Evolutionary conservation across 2,113 vertebrate genomes (phyloP).

Genomic region (Gymnogyps californianus): DNA sequence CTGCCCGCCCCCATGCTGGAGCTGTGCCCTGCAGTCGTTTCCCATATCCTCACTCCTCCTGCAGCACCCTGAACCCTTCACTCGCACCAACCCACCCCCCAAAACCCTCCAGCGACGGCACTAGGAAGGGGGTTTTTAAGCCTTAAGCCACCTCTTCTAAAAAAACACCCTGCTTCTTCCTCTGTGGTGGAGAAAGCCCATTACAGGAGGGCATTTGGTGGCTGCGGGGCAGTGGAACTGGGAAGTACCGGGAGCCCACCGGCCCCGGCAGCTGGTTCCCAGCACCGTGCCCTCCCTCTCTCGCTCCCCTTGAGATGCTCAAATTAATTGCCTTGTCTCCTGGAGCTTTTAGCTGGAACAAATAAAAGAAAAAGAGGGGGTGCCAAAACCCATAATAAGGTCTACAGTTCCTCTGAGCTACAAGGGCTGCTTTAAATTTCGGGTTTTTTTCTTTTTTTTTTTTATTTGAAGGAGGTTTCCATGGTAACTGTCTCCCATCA

Average conservation of each 20-base stretch:
- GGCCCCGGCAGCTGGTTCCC: accelerated
- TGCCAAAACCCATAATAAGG: slow-evolving; percentile 28
- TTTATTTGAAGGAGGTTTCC: slow-evolving; percentile 46
- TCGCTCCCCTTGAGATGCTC: slow-evolving; percentile 21
- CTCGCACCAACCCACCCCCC: neutral
- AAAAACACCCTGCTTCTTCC: neutral
- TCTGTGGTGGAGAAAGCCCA: accelerated
- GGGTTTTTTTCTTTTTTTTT: neutral
- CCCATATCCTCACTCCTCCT: neutral
- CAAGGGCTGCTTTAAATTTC: slow-evolving; percentile 50
- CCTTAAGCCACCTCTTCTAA: neutral
- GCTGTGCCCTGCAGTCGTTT: neutral
- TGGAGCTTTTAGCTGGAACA: slow-evolving; percentile 31
- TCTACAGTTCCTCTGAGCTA: slow-evolving; percentile 38
- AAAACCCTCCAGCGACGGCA: accelerated
- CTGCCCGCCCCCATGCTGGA: accelerated
- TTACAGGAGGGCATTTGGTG: neutral
- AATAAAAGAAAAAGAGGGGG: neutral
- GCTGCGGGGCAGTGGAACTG: accelerated
- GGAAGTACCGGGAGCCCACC: neutral
- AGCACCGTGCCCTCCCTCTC: neutral
- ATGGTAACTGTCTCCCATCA: slow-evolving; percentile 57
- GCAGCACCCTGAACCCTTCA: neutral
- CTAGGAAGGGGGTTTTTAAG: neutral
- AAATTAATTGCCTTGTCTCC: slow-evolving; percentile 34